Evolutionary conservation across 2,113 vertebrate genomes (phyloP).

Genomic region (Anoplopoma fimbria): DNA sequence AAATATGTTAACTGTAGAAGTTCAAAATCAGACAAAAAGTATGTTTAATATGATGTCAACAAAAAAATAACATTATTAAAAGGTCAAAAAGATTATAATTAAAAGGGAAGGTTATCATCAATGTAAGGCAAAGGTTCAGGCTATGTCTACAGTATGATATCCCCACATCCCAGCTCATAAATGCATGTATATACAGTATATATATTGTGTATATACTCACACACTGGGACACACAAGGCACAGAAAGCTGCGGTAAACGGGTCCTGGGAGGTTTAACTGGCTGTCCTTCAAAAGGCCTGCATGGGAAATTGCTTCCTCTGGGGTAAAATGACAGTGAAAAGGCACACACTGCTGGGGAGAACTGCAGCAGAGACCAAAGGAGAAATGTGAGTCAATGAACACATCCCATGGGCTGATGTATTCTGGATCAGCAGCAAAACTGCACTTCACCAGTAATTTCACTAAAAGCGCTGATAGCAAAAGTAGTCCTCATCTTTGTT

Average conservation of each 20-base stretch:
- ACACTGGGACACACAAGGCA: constrained; percentile 23
- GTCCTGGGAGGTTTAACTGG: constrained; percentile 59
- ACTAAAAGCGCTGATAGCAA: constrained; percentile 33
- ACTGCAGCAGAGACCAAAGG: constrained; percentile 48
- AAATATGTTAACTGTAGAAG: too few species aligned
- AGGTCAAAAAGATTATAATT: neutral
- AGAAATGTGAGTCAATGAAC: constrained; percentile 68
- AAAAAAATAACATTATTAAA: neutral
- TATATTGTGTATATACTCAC: constrained; percentile 4
- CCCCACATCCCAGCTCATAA: neutral
- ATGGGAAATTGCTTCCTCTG: constrained; percentile 73
- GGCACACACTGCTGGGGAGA: constrained; percentile 38
- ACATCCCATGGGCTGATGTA: constrained; percentile 48
- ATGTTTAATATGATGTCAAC: neutral
- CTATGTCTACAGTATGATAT: neutral
- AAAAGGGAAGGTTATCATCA: neutral
- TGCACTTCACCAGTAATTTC: constrained; percentile 43
- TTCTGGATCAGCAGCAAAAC: constrained; percentile 60
- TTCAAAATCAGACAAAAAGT: neutral
- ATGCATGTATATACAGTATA: neutral
- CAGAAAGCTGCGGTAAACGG: constrained; percentile 57
- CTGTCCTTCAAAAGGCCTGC: constrained; percentile 61
- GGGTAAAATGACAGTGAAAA: constrained; percentile 72
- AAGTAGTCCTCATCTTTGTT: neutral
- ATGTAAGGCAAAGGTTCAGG: neutral